phyloP scores from a whole-genome alignment of 1,140 invertebrate species.

The Bombyx mori region DNA sequence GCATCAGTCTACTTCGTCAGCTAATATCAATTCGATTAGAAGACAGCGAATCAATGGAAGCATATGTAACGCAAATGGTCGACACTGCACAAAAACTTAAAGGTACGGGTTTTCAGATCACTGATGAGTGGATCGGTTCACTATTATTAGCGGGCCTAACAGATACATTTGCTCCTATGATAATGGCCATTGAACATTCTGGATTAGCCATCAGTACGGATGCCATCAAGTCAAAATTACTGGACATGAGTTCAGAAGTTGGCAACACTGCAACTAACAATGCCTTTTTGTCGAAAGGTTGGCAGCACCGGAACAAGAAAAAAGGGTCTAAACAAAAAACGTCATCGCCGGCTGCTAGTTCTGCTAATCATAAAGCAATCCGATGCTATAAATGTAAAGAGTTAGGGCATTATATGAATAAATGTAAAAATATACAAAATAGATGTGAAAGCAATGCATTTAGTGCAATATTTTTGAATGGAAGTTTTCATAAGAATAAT shows the following conservation, averaged over 20 bases:
- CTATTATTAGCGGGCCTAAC: slow-evolving; percentile 1
- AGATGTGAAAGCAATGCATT: neutral
- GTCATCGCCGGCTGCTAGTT: neutral
- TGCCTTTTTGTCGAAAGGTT: neutral
- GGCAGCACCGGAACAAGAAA: neutral
- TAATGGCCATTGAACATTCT: slow-evolving; percentile 5
- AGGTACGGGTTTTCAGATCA: slow-evolving; percentile 15
- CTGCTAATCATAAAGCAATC: neutral
- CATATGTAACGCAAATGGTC: slow-evolving; percentile 13
- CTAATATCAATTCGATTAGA: slow-evolving; percentile 16
- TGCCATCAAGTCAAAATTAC: neutral
- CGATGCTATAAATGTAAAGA: slow-evolving; percentile 6
- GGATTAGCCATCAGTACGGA: neutral
- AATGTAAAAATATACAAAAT: neutral
- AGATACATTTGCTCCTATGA: slow-evolving; percentile 1
- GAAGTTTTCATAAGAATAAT: neutral
- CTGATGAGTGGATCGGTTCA: slow-evolving; percentile 16
- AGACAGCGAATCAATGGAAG: slow-evolving; percentile 1
- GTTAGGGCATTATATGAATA: neutral
- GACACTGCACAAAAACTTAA: slow-evolving; percentile 16
- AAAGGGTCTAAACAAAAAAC: neutral
- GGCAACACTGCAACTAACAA: neutral
- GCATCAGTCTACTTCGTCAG: slow-evolving; percentile 12
- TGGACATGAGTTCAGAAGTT: slow-evolving; percentile 4
- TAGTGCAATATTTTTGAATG: neutral